These are phyloP conservation scores for Leptothorax acervorum DNA, from an alignment of 2,888 invertebrate genomes.

Conservation along the genomic window DNA sequence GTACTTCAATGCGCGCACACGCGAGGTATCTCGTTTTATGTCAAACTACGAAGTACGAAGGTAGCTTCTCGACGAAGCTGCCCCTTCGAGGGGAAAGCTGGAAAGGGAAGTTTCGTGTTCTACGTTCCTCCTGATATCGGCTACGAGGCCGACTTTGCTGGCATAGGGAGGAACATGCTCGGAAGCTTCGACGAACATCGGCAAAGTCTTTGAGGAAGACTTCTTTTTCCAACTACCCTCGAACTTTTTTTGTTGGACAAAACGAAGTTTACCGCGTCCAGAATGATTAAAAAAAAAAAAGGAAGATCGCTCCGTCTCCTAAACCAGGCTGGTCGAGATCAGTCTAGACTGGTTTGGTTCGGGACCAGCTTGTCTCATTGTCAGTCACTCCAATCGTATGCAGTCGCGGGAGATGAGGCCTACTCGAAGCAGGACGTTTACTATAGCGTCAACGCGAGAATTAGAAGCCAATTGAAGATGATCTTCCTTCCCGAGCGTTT, in stretches of 20 bases:
- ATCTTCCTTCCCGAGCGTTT: slow-evolving; percentile 43
- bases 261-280: slow-evolving; percentile 19
- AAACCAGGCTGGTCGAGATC: not conserved
- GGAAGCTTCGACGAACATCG: not conserved
- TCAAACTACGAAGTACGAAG: slow-evolving; percentile 13
- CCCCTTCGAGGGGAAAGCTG: not conserved
- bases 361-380: slow-evolving; percentile 19
- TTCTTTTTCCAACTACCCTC: not conserved
- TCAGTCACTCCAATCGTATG: not conserved
- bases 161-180: not conserved
- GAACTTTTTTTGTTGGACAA: slow-evolving; percentile 9
- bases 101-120: not conserved
- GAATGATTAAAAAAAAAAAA: slow-evolving; percentile 24
- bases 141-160: not conserved
- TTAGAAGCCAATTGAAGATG: slow-evolving; percentile 25
- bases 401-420: slow-evolving; percentile 31
- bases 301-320: slow-evolving; percentile 34
- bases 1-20: not conserved
- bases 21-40: slow-evolving; percentile 10
- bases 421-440: slow-evolving; percentile 12
- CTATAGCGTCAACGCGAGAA: slow-evolving; percentile 34
- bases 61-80: not conserved
- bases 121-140: not conserved
- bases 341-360: slow-evolving; percentile 13
- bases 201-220: not conserved